Conservation (phyloP, 2,888 invertebrate species). For the Brachylomia viminalis region DNA sequence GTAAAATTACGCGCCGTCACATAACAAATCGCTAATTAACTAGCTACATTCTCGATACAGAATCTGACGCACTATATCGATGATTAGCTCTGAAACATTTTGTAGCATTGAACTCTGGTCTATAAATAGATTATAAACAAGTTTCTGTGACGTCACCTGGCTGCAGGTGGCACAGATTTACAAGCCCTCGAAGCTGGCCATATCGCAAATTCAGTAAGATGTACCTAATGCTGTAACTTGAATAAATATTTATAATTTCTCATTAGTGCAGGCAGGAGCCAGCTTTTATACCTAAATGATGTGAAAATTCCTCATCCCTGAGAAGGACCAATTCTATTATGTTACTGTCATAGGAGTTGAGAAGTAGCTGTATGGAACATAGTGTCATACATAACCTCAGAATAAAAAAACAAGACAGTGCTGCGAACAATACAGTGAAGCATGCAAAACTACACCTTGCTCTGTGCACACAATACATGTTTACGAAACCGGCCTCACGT, state of each 20-base stretch:
- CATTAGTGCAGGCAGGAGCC: not conserved
- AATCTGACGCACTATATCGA: constrained; percentile 39
- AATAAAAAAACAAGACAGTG: too few relatives aligned
- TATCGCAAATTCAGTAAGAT: constrained; percentile 12
- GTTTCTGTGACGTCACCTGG: constrained; percentile 62
- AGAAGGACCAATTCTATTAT: not conserved
- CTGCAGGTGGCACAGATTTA: constrained; percentile 59
- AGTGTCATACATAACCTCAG: too few relatives aligned
- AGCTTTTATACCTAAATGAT: not conserved
- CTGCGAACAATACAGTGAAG: too few relatives aligned
- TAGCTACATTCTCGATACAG: constrained; percentile 12
- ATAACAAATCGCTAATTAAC: constrained; percentile 8
- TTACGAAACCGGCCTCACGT: too few relatives aligned
- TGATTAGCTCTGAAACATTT: constrained; percentile 45
- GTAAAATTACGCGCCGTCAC: not conserved
- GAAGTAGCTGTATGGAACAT: not conserved
- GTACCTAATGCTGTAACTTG: not conserved
- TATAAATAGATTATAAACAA: constrained; percentile 64
- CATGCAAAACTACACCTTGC: too few relatives aligned
- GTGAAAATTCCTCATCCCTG: not conserved
- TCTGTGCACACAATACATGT: too few relatives aligned
- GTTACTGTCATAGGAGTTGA: too few relatives aligned
- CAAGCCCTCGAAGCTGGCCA: constrained; percentile 31
- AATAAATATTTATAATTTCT: constrained; percentile 15
- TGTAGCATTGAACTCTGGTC: constrained; percentile 67